Base-by-base conservation (phyloP, 1,140 invertebrate genomes). In the Amyelois transitella region DNA sequence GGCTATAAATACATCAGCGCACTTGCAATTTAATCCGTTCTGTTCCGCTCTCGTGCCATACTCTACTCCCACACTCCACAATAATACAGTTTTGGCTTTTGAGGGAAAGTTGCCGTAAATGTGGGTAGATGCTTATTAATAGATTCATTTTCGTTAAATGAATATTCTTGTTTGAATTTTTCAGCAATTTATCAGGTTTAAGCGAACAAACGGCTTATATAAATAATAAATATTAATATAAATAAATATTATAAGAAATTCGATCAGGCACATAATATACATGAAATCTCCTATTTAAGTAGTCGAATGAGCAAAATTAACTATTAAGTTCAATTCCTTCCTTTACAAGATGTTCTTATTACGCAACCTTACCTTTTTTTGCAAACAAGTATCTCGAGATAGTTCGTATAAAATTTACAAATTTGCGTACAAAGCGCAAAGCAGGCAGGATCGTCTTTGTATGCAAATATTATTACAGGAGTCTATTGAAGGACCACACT, bases 1-100 rank as follows among this genome's bases (percentile, higher is more conserved):
- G 69, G 78, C 82, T 81, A 86, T 87, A 87, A 87, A 87, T 87
- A 87, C 81, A 83, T 87, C 84, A 85, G 74, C 82, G 82, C 75
- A 82, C 81, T 84, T 76, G 81, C 81, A 82, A 86, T 86, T 86
- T 84, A 86, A 86, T 86, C 82, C 75, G 68, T 77, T 79, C 71
- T 73, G 77, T 75, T 84, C 68, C 71, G 75, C 64, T 80, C 58
- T 65, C 72, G 73, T 71, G 68, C 69, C 60, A 64, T 61, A 60
- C 62, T 73, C 52, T n/a, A n/a, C 43, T 70, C 60, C 64, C 67
- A 62, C 71, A 50, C 62, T 61, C 64, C 14, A 45, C 45, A 61
- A 58, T 55, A 53, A 57, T 54, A 62, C 51, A 53, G 51, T 57
- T 75, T 78, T 70, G 75, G n/a, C n/a, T n/a, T n/a, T 66, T 68